These are phyloP conservation scores for Alaudala cheleensis DNA, from an alignment of 2,113 vertebrate genomes.

Conservation along the genomic window DNA sequence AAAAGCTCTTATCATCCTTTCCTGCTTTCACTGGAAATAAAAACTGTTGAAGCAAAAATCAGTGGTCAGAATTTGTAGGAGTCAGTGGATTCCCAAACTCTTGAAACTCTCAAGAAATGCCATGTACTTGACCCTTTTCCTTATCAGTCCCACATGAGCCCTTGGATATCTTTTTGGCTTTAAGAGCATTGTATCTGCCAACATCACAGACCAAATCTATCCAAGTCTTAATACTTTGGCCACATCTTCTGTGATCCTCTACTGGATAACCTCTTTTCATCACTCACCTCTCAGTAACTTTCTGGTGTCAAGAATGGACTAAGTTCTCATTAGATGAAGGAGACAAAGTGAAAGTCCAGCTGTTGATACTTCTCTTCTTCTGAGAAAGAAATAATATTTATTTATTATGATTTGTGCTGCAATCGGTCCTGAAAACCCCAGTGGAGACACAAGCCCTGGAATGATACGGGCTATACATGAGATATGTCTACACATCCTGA, in stretches of 20 bases:
- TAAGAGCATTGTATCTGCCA: background rate
- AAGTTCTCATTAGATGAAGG: background rate
- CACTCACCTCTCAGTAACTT: background rate
- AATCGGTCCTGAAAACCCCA: background rate
- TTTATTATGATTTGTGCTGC: background rate
- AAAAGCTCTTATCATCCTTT: background rate
- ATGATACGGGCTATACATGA: background rate
- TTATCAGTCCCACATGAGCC: background rate
- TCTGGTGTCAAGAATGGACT: background rate
- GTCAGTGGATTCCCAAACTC: background rate
- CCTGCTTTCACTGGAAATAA: background rate
- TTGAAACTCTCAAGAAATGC: constrained; percentile 13
- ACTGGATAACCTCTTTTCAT: background rate
- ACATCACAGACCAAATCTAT: background rate
- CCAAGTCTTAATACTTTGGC: background rate
- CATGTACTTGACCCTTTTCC: background rate
- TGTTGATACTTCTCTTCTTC: background rate
- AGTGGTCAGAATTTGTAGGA: background rate
- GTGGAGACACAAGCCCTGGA: background rate
- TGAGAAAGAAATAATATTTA: constrained; percentile 13
- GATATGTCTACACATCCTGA: background rate
- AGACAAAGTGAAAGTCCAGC: constrained; percentile 9
- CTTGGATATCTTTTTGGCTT: background rate
- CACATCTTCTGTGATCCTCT: background rate
- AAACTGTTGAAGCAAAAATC: background rate